Evolutionary conservation across 2,113 vertebrate species (phyloP).

Genomic region (Okapia johnstoni): DNA sequence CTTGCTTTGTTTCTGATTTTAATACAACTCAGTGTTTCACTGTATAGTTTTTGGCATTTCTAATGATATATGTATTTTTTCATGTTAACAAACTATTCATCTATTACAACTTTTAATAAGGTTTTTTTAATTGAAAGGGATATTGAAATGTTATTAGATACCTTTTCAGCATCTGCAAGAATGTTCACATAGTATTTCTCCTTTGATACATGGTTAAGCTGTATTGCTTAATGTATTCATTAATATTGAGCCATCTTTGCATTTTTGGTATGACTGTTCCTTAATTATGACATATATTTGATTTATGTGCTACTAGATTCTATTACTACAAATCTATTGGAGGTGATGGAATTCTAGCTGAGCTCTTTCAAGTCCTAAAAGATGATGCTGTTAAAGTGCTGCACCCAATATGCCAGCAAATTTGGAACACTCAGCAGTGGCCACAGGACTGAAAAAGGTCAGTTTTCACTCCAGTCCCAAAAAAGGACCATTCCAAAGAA

Average conservation of each 20-base stretch:
- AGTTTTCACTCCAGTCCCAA: background rate
- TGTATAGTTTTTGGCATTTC: background rate
- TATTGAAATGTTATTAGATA: background rate
- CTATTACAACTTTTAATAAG: background rate
- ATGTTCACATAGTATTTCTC: background rate
- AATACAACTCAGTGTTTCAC: background rate
- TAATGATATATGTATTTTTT: background rate
- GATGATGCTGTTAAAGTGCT: background rate
- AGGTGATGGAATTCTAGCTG: background rate
- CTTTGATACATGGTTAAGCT: background rate
- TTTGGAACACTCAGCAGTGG: background rate
- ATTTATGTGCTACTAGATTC: background rate
- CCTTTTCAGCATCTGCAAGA: background rate
- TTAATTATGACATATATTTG: background rate
- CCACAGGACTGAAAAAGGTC: background rate
- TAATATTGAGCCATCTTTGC: background rate
- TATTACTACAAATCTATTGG: background rate
- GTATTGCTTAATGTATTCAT: background rate
- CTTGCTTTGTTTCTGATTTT: conserved; percentile 25
- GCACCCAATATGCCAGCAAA: background rate
- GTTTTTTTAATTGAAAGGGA: background rate
- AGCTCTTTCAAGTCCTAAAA: background rate
- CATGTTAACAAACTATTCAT: background rate
- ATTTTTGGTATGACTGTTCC: background rate
- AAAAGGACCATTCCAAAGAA: background rate